phyloP scores from a whole-genome alignment of 2,113 vertebrate genomes.

The Geococcyx californianus region DNA sequence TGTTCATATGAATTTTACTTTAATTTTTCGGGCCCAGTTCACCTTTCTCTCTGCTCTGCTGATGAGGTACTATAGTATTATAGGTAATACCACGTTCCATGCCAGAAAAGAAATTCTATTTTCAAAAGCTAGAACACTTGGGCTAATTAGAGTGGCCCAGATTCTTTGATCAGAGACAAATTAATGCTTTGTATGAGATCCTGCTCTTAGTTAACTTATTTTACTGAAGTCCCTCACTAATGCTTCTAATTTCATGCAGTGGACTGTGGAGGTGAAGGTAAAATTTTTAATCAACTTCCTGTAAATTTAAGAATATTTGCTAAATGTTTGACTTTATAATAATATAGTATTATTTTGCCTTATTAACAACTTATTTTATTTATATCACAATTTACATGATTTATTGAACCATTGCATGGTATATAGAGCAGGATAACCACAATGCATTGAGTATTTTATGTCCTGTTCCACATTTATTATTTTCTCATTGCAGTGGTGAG shows the following conservation, averaged over 20 bases:
- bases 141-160: constrained; percentile 28
- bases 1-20: background rate
- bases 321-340: background rate
- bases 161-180: constrained; percentile 35
- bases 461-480: background rate
- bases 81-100: background rate
- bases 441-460: background rate
- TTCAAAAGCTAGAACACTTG: constrained; percentile 6
- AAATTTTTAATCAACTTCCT: background rate
- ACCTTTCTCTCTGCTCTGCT: background rate
- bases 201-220: constrained; percentile 18
- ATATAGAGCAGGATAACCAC: background rate
- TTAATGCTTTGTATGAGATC: constrained; percentile 7
- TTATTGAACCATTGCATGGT: background rate
- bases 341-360: background rate
- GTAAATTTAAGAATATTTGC: background rate
- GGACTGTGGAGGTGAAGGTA: background rate
- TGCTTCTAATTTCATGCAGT: background rate
- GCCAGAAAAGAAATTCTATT: background rate
- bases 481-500: background rate
- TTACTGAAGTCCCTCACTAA: background rate
- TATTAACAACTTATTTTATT: background rate
- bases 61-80: background rate
- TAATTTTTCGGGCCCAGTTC: background rate
- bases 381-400: background rate